These are phyloP conservation scores for Pseudomyrmex cubaensis DNA, from an alignment of 1,140 invertebrate genomes.

Conservation along the genomic window DNA sequence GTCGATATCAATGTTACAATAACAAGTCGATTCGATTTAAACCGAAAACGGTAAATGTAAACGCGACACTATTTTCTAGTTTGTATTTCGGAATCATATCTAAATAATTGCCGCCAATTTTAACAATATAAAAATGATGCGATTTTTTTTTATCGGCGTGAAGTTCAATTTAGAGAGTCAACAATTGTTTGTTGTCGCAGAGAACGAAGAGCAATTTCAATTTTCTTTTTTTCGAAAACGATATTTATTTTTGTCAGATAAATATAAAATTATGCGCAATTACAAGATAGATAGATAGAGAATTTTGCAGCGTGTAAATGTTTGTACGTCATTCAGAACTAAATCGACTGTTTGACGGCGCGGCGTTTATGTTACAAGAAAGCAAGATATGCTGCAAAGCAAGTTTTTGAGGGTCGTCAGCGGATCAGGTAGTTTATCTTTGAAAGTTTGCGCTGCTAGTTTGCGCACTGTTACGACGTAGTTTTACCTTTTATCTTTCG, in stretches of 20 bases:
- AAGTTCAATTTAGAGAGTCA: too few relatives aligned
- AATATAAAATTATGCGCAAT: background rate
- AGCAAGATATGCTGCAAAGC: conserved; percentile 34
- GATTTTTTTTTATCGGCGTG: background rate
- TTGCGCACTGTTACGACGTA: conserved; percentile 48
- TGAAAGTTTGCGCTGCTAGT: conserved; percentile 36
- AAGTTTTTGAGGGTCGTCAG: conserved; percentile 53
- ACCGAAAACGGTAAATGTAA: background rate
- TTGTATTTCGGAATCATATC: background rate
- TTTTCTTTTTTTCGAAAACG: background rate
- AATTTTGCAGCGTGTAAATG: conserved; percentile 2
- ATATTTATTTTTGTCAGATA: background rate
- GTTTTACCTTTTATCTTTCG: conserved; percentile 47
- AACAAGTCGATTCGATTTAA: background rate
- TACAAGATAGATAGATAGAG: background rate
- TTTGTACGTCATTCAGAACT: conserved; percentile 12
- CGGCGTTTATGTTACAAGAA: conserved; percentile 14
- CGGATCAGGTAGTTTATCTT: conserved; percentile 50
- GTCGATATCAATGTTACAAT: background rate
- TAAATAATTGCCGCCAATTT: background rate
- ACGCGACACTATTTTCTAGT: background rate
- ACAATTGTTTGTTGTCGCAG: background rate
- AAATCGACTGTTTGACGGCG: conserved; percentile 37
- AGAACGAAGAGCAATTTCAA: background rate
- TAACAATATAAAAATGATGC: background rate